Evolutionary conservation across 2,797 vertebrate species (phyloP).

Genomic region (Hippocampus kuda): DNA sequence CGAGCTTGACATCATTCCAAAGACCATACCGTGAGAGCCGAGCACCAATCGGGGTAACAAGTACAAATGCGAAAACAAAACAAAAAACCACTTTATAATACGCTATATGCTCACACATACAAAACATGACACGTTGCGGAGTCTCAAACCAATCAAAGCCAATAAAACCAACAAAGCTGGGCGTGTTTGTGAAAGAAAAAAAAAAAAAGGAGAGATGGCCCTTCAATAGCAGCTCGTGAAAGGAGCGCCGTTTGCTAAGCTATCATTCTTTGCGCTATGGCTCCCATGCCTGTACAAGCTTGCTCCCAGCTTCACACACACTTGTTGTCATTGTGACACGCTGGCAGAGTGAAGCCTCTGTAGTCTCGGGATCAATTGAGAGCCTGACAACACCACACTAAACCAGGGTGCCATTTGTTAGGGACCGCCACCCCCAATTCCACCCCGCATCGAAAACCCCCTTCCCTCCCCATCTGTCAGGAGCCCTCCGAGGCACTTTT

Average conservation of each 20-base stretch:
- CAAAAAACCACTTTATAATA: slow-evolving; percentile 32
- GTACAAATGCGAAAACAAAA: slow-evolving; percentile 52
- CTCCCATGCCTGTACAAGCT: slow-evolving; percentile 75
- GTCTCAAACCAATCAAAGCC: slow-evolving; percentile 64
- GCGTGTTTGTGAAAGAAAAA: slow-evolving; percentile 60
- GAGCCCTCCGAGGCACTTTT: slow-evolving; percentile 72
- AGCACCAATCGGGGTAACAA: slow-evolving; percentile 57
- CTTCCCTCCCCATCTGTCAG: slow-evolving; percentile 80
- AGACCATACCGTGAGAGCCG: slow-evolving; percentile 59
- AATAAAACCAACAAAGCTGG: slow-evolving; percentile 69
- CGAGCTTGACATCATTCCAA: slow-evolving; percentile 61
- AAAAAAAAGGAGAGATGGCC: slow-evolving; percentile 48
- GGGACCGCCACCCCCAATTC: not conserved
- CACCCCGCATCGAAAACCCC: slow-evolving; percentile 51
- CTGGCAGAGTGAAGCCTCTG: slow-evolving; percentile 72
- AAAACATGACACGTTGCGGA: slow-evolving; percentile 63
- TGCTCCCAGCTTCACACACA: slow-evolving; percentile 76
- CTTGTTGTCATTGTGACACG: slow-evolving; percentile 75
- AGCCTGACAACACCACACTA: slow-evolving; percentile 74
- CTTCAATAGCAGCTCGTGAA: slow-evolving; percentile 67
- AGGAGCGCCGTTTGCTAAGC: slow-evolving; percentile 71
- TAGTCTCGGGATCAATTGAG: slow-evolving; percentile 74
- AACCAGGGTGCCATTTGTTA: slow-evolving; percentile 72
- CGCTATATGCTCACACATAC: slow-evolving; percentile 45
- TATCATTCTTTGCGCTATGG: slow-evolving; percentile 75